Percentiles rank a stretch among this genome's conserved stretches.
These are phyloP conservation scores for Bugula neritina DNA, from an alignment of 2,888 invertebrate species.

Conservation along the genomic window DNA sequence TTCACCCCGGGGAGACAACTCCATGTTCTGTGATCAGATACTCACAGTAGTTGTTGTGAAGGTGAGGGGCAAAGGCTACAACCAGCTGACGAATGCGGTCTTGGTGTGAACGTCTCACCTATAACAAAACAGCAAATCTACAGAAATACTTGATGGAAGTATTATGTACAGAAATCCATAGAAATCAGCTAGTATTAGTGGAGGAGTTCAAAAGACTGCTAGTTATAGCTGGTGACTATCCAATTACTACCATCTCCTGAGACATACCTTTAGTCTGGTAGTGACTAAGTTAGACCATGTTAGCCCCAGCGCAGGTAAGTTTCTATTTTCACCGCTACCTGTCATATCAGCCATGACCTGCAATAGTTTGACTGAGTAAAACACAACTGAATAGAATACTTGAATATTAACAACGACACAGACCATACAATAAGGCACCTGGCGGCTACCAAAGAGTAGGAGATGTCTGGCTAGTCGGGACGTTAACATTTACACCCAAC, in stretches of 20 bases:
- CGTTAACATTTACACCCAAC: no score
- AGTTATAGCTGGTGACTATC: no score
- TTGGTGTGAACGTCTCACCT: conserved; percentile 26
- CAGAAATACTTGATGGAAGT: no score
- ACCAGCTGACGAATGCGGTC: conserved; percentile 49
- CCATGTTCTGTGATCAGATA: conserved; percentile 53
- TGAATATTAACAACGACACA: no score
- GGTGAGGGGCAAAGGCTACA: conserved; percentile 61
- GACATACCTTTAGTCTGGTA: conserved; percentile 55
- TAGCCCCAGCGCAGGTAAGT: conserved; percentile 63
- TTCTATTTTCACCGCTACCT: conserved; percentile 28
- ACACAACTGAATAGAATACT: no score
- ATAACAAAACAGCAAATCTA: neutral
- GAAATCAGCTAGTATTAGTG: no score
- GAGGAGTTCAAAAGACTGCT: no score
- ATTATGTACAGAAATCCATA: no score
- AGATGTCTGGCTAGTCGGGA: no score
- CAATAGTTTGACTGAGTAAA: conserved; percentile 20
- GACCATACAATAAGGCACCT: no score
- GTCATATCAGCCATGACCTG: conserved; percentile 41
- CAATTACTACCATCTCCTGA: no score
- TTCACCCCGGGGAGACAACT: neutral
- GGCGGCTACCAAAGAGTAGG: no score
- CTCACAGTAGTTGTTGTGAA: conserved; percentile 55
- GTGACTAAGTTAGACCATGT: conserved; percentile 65